Evolutionary conservation across 2,797 vertebrate species (phyloP), one percentile per base, ranked within the genome.

Genomic region (Neopelma chrysocephalum): DNA sequence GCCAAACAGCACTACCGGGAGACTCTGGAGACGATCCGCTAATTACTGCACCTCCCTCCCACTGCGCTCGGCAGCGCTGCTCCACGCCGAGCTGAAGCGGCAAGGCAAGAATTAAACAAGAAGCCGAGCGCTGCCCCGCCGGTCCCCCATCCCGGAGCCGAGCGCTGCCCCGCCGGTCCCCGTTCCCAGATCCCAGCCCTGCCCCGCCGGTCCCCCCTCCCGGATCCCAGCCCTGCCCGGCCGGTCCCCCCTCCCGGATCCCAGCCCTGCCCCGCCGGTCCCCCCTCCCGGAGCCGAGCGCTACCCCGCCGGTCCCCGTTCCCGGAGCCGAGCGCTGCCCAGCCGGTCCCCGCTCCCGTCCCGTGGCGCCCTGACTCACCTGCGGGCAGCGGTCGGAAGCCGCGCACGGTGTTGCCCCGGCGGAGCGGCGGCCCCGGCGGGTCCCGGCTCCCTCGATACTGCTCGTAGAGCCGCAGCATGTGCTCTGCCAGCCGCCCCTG

Each of bases 391-490:
- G 97, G 96, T 93, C 98, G 95, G 72, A 98, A 97, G 75, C 99
- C 99, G 83, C 99, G 99, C 40, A 99, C 99, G 0, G 99, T 99
- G 98, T 99, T 99, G 14, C 99, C 99, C 56, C 98, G 98, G 54
- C 97, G 98, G 78, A 98, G 98, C 25, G 82, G 96, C 62, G 42
- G 40, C 18, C 15, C 70, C 56, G 56, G 78, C 17, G 70, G 34
- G 12, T 75, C 54, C 15, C 26, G 60, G 20, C 10, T 95, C 48
- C 97, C 98, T 95, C 98, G 98, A 98, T 99, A 99, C 95, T 98
- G 98, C 54, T 98, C 97, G 89, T 99, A 99, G 73, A 99, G 98
- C 95, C 98, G 97, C 95, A 98, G 98, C 99, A 99, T 99, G 97
- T 99, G 99, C 87, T 99, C 98, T 22, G 99, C 99, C 90, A 87